Base-by-base conservation (phyloP, 2,797 vertebrate genomes). In the Menidia menidia region DNA sequence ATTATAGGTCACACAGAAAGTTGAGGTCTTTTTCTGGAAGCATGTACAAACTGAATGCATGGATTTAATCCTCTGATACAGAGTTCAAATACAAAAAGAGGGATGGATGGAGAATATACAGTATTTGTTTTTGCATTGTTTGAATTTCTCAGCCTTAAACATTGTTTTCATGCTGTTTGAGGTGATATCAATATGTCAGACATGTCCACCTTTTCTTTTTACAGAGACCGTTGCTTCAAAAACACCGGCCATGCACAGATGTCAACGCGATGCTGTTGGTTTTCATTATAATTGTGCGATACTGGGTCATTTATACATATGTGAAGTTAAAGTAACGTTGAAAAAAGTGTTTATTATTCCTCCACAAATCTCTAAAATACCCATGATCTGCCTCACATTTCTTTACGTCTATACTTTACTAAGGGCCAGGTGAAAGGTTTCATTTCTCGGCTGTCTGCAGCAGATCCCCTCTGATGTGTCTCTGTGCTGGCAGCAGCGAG, bases 391-490 rank as follows among this genome's bases (percentile, higher is more conserved):
- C 45, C 15, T 6, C 14, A 43, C 14, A 31, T 19, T 10, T 45
- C 30, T 15, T 11, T 12, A 6, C 6, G 5, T 39, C 52, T 68
- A 33, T 15, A 58, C 39, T 69, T 68, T 33, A 65, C 52, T 43
- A 42, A 60, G 25, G 67, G 52, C 48, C n/a, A 61, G 0, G 12
- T 51, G 62, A 60, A 61, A 55, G 77, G 57, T 32, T 43, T 76
- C 12, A 56, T 78, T 88, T 80, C 73, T 74, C 87, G 91, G 85
- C 82, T 89, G 87, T 80, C 75, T 31, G 39, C 64, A 66, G 72
- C 66, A 77, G 68, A 77, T 89, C 78, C 82, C 80, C 64, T 61
- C 42, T 78, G 72, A 83, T 92, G 90, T 85, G 71, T 61, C 52
- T 75, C 58, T 53, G 70, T 59, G 67, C 64, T 63, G 18, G 15